phyloP scores from a whole-genome alignment of 2,113 vertebrate genomes.

The Carlito syrichta region DNA sequence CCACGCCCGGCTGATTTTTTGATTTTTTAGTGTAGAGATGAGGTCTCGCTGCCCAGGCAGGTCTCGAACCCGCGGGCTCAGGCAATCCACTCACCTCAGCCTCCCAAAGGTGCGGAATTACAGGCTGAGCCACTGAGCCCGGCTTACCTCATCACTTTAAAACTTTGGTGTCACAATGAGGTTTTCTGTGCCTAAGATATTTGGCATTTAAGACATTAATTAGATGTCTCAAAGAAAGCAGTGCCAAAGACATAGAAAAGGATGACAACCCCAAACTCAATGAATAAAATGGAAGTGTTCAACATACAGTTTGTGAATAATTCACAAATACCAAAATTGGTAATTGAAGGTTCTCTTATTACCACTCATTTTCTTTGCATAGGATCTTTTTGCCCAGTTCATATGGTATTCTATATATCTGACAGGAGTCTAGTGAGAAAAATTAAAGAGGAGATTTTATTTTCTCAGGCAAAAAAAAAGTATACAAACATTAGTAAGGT shows the following conservation, averaged over 20 bases:
- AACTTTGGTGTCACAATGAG: not conserved
- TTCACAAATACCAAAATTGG: slow-evolving; percentile 18
- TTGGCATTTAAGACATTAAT: slow-evolving; percentile 47
- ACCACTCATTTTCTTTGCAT: not conserved
- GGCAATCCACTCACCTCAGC: too few species aligned
- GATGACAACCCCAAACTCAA: not conserved
- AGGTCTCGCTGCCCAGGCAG: too few species aligned
- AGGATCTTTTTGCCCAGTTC: not conserved
- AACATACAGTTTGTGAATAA: slow-evolving; percentile 17
- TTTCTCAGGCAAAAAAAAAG: not conserved
- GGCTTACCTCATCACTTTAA: too few species aligned
- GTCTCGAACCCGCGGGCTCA: too few species aligned
- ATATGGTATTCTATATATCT: not conserved
- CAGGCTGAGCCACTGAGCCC: too few species aligned
- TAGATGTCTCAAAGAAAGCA: not conserved
- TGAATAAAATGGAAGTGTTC: not conserved
- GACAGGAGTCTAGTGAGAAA: not conserved
- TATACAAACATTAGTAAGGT: not conserved
- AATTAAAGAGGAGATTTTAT: not conserved
- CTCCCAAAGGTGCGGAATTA: too few species aligned
- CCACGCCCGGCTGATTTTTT: too few species aligned
- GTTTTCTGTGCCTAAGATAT: not conserved
- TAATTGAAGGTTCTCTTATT: not conserved
- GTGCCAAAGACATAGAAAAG: not conserved
- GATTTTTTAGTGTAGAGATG: too few species aligned